Evolutionary conservation across 2,797 vertebrate genomes (phyloP), one percentile per base, ranked within the genome.

Genomic region (Zenarchopterus dispar): DNA sequence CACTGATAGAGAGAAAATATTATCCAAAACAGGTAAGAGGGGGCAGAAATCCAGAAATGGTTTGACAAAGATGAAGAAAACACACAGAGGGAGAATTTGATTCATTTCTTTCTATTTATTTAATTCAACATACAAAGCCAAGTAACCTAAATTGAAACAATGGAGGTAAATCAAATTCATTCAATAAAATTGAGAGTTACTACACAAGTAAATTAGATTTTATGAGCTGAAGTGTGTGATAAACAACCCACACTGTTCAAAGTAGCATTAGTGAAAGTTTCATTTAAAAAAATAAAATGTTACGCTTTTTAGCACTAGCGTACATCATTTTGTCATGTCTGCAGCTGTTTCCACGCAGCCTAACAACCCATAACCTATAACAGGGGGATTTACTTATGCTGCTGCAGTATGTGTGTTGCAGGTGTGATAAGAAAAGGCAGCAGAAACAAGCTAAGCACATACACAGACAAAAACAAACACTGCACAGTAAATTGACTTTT

Each of bases 311-410:
- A 33, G 10, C 17, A 44, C 16, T 33, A 16, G 43, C 53, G 45
- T 33, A 26, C 44, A 59, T 65, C 44, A 43, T 36, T 64, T 54
- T 4, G 63, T 70, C 67, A 46, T 55, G 53, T 41, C 31, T 56
- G 13, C 47, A 33, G 43, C 23, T 53, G 57, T 9, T 56, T 41
- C 24, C 51, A 62, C 62, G 50, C 26, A 39, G 21, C 28, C 42
- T 57, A 47, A 53, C 44, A 31, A 56, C 42, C 42, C 33, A 47
- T 23, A 19, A 62, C 17, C 18, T 52, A 21, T 63, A 44, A 50
- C 22, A 15, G 33, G 28, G 46, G 45, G 26, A 8, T 24, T 49
- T 5, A 22, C 21, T 18, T 48, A 17, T 21, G 48, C 19, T 3
- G 15, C 21, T 51, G 47, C n/a, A 23, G 49, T 33, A 0, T 51